Conservation (phyloP, 2,888 invertebrate species). For the Erebia palarica region DNA sequence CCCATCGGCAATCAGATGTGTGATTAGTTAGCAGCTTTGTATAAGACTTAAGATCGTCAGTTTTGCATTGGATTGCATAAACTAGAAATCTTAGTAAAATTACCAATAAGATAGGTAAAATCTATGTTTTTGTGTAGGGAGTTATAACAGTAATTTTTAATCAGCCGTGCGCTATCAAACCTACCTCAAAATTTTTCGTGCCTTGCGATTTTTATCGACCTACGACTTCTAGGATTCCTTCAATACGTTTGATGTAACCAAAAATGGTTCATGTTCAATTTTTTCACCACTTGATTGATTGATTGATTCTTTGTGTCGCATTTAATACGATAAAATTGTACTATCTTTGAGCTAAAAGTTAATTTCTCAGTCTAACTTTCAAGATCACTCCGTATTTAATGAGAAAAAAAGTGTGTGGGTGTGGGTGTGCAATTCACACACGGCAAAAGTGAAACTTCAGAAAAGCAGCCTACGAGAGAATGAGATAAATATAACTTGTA, state of each 20-base stretch:
- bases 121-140: slow-evolving; percentile 12
- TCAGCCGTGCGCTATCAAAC: slow-evolving; percentile 36
- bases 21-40: neutral
- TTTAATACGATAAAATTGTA: too few relatives aligned
- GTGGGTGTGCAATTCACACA: too few relatives aligned
- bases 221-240: neutral
- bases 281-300: too few relatives aligned
- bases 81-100: neutral
- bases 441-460: too few relatives aligned
- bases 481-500: too few relatives aligned
- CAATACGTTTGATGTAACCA: neutral
- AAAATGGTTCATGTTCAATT: neutral
- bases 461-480: too few relatives aligned
- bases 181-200: slow-evolving; percentile 46
- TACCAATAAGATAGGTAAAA: neutral
- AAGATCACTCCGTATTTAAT: too few relatives aligned
- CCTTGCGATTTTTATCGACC: neutral
- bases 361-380: too few relatives aligned
- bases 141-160: slow-evolving; percentile 12
- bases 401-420: too few relatives aligned
- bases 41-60: neutral
- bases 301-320: too few relatives aligned
- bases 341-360: too few relatives aligned
- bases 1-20: neutral
- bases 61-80: neutral